Conservation (phyloP, 2,797 vertebrate genomes). For the Gymnothorax javanicus region DNA sequence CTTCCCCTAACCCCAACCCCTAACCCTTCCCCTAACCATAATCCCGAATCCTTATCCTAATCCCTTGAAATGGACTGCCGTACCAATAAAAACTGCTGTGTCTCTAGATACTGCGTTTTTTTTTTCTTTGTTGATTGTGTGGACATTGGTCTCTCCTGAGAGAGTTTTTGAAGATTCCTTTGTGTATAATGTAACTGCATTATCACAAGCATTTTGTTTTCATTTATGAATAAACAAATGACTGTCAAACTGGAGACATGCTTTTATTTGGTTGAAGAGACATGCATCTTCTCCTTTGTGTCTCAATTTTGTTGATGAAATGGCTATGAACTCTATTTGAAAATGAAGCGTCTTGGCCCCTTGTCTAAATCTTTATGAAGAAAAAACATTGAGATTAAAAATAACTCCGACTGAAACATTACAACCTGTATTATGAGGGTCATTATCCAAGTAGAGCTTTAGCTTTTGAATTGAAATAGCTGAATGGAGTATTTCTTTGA, state of each 20-base stretch:
- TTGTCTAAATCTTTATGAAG: neutral
- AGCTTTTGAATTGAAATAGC: neutral
- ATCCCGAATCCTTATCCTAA: no score
- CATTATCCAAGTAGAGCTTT: neutral
- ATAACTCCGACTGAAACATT: neutral
- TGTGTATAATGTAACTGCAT: neutral
- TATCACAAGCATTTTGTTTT: constrained; percentile 9
- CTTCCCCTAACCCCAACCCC: no score
- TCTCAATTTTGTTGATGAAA: neutral
- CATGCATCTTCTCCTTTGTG: neutral
- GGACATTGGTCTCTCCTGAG: constrained; percentile 7
- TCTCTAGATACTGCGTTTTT: no score
- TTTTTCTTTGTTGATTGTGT: neutral
- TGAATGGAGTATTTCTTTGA: constrained; percentile 2
- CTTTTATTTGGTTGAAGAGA: neutral
- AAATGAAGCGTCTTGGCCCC: neutral
- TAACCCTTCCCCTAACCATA: no score
- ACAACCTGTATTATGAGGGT: neutral
- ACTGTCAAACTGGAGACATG: neutral
- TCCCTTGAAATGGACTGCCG: no score
- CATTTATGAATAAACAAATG: constrained; percentile 5
- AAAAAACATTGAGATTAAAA: neutral
- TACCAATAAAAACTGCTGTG: no score
- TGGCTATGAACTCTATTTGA: neutral
- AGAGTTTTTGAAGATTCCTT: neutral